phyloP scores from a whole-genome alignment of 2,113 vertebrate genomes.

The Zosterops japonicus region DNA sequence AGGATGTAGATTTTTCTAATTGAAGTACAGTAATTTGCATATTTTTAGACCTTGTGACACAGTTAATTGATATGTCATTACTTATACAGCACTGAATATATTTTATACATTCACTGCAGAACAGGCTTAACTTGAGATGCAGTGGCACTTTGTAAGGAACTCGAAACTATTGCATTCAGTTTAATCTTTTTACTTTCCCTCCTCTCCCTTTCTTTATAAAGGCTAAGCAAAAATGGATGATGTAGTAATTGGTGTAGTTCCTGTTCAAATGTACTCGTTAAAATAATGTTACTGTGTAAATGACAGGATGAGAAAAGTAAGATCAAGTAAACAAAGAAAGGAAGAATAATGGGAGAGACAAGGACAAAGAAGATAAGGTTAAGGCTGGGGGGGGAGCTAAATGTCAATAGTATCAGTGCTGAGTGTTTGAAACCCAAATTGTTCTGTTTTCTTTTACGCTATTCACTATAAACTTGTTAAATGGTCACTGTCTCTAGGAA shows the following conservation, averaged over 20 bases:
- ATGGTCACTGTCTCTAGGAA: conserved; percentile 37
- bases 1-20: conserved; percentile 87
- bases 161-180: conserved; percentile 24
- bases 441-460: conserved; percentile 49
- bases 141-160: conserved; percentile 66
- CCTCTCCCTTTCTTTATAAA: conserved; percentile 46
- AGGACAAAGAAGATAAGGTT: conserved; percentile 54
- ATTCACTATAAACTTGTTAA: conserved; percentile 63
- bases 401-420: conserved; percentile 44
- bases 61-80: conserved; percentile 86
- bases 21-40: conserved; percentile 87
- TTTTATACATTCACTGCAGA: conserved; percentile 72
- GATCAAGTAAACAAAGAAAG: conserved; percentile 58
- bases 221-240: conserved; percentile 63
- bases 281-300: conserved; percentile 71
- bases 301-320: conserved; percentile 56
- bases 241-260: conserved; percentile 58
- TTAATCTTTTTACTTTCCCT: conserved; percentile 50
- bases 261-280: conserved; percentile 68
- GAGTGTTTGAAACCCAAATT: conserved; percentile 25
- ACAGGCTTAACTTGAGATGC: conserved; percentile 64
- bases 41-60: conserved; percentile 85
- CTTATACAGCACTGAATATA: conserved; percentile 77
- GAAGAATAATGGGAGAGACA: conserved; percentile 33
- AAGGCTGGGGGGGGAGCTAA: conserved; percentile 26